phyloP scores from a whole-genome alignment of 2,888 invertebrate species.

The Pseudolycoriella hygida region DNA sequence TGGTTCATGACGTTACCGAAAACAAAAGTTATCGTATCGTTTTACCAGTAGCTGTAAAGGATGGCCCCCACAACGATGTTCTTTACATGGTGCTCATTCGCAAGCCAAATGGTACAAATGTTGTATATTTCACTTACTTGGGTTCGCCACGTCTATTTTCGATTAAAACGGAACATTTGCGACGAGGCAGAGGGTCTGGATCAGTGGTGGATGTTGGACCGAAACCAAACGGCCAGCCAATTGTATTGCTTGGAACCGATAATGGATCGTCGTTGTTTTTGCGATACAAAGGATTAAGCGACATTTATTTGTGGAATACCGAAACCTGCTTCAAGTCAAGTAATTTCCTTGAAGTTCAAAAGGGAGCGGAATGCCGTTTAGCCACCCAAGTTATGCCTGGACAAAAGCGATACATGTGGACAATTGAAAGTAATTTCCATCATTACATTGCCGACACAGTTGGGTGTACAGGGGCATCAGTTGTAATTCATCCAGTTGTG shows the following conservation, averaged over 20 bases:
- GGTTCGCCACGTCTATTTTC: conserved; percentile 37
- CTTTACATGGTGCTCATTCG: conserved; percentile 37
- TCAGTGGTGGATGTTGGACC: conserved; percentile 38
- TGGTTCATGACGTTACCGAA: conserved; percentile 33
- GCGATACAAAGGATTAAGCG: conserved; percentile 40
- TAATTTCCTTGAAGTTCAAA: conserved; percentile 38
- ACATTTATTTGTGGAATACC: conserved; percentile 45
- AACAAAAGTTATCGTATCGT: conserved; percentile 37
- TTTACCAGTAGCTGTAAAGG: conserved; percentile 33
- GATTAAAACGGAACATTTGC: conserved; percentile 34
- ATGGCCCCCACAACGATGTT: conserved; percentile 32
- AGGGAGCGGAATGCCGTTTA: conserved; percentile 37
- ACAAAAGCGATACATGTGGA: conserved; percentile 41
- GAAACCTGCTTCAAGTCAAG: conserved; percentile 35
- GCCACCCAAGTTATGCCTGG: conserved; percentile 43
- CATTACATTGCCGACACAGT: conserved; percentile 41
- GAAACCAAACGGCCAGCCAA: conserved; percentile 32
- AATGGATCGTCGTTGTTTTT: conserved; percentile 40
- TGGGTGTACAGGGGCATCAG: conserved; percentile 42
- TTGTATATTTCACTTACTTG: conserved; percentile 40
- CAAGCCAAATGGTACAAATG: conserved; percentile 30
- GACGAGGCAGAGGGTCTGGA: conserved; percentile 29
- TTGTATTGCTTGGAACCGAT: conserved; percentile 41
- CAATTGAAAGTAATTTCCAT: conserved; percentile 46
- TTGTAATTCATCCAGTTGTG: conserved; percentile 39